phyloP scores from a whole-genome alignment of 2,888 invertebrate genomes.

The Alentia gelatinosa region DNA sequence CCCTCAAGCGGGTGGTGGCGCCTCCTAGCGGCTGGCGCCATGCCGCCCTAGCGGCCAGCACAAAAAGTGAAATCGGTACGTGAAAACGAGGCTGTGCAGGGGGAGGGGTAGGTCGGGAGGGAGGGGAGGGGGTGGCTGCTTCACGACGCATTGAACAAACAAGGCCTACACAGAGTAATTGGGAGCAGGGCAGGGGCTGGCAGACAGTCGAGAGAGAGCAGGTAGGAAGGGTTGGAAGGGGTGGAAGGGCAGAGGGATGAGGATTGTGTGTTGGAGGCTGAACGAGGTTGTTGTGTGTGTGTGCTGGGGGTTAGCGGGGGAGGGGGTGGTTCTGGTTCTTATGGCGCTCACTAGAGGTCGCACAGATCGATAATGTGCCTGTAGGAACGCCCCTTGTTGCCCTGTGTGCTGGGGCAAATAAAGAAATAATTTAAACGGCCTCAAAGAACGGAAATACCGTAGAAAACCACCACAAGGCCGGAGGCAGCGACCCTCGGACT shows the following conservation, averaged over 20 bases:
- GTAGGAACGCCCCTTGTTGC: no score
- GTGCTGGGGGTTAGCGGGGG: neutral
- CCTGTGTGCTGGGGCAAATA: no score
- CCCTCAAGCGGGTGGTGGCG: neutral
- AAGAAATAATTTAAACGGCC: no score
- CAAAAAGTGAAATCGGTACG: slow-evolving; percentile 38
- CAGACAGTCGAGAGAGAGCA: neutral
- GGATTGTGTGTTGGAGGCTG: no score
- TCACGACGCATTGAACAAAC: slow-evolving; percentile 36
- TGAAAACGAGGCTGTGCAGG: neutral
- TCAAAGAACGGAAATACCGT: no score
- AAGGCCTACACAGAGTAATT: neutral
- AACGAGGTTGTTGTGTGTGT: no score
- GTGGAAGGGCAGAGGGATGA: no score
- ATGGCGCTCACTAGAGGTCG: neutral
- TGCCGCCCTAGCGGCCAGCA: neutral
- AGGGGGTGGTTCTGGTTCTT: neutral
- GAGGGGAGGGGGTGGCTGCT: neutral
- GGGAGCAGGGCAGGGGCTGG: neutral
- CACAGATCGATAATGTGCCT: neutral
- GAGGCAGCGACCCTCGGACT: no score
- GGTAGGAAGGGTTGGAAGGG: no score
- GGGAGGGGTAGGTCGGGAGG: neutral
- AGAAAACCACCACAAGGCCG: no score
- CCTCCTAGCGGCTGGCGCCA: slow-evolving; percentile 4